Base-by-base conservation (phyloP, 1,140 invertebrate genomes). In the Pomacea maculata region DNA sequence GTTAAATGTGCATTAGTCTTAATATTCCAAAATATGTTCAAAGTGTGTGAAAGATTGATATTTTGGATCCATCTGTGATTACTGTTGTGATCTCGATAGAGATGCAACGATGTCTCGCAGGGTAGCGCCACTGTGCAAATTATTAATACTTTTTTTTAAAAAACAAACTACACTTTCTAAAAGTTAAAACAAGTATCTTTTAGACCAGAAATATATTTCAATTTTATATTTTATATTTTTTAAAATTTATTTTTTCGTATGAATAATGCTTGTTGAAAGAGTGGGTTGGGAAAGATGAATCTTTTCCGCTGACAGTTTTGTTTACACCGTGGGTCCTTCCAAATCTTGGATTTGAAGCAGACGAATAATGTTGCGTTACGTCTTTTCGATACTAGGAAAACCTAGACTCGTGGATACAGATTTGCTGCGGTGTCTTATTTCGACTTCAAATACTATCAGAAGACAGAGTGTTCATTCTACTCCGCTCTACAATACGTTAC, bases 281-380 rank as follows among this genome's bases (percentile, higher is more conserved):
- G 34, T 10, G 10, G 10, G 45, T 54, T 1, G 19, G 34, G 11
- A 45, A 45, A 45, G 34, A 19, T 34, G 54, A 73, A 3, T 19
- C 52, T 52, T 54, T 52, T 52, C 7, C 7, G 19, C 45, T 52
- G n/a, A 5, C 5, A 17, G 65, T 63, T 76, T 76, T 34, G 55
- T 15, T 19, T 34, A n/a, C 21, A 17, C 57, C 12, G 57, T 63
- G 14, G 52, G n/a, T 70, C 67, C 67, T 11, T 70, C 11, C 67
- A 25, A n/a, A 25, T 17, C 67, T 70, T 34, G 10, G 29, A 70
- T n/a, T 19, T n/a, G 67, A 19, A 75, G 73, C 73, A 75, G 73
- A 75, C 73, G 73, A 75, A 57, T 55, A 57, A 71, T 78, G 77
- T 78, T 78, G 1, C 77, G 77, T 10, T 3, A 19, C 14, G 25